These are phyloP conservation scores for Lobophora halterata DNA, from an alignment of 2,888 invertebrate genomes.

Conservation along the genomic window DNA sequence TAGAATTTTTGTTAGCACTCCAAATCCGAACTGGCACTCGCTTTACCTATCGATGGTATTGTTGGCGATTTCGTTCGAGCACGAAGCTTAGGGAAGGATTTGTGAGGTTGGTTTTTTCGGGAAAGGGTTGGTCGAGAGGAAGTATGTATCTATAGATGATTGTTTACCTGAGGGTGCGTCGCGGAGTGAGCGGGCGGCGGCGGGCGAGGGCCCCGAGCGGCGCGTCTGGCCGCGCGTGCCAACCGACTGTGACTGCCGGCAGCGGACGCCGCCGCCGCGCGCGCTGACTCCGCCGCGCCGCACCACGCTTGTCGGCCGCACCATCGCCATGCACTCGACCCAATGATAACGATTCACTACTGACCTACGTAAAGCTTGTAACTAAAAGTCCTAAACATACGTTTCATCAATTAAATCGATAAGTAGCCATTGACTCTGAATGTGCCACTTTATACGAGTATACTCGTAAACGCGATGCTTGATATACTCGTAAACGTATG, in stretches of 20 bases:
- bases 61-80: conserved; percentile 41
- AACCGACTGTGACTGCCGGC: conserved; percentile 67
- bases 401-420: conserved; percentile 20
- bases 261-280: conserved; percentile 34
- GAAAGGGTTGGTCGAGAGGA: conserved; percentile 22
- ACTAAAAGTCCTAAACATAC: too few species aligned
- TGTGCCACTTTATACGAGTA: too few species aligned
- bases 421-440: too few species aligned
- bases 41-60: conserved; percentile 38
- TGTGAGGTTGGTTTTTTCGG: conserved; percentile 24
- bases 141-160: conserved; percentile 35
- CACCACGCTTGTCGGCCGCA: conserved; percentile 68
- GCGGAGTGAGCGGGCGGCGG: conserved; percentile 49
- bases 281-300: conserved; percentile 39
- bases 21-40: conserved; percentile 49
- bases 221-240: conserved; percentile 75
- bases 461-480: too few species aligned
- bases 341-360: conserved; percentile 59
- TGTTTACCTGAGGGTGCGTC: conserved; percentile 68
- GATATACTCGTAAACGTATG: too few species aligned
- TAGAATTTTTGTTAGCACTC: conserved; percentile 56
- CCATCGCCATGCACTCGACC: conserved; percentile 56
- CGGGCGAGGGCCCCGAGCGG: conserved; percentile 56
- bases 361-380: conserved; percentile 23
- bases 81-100: conserved; percentile 32